Base-by-base conservation (phyloP, 2,888 invertebrate genomes). In the Acheta domesticus region DNA sequence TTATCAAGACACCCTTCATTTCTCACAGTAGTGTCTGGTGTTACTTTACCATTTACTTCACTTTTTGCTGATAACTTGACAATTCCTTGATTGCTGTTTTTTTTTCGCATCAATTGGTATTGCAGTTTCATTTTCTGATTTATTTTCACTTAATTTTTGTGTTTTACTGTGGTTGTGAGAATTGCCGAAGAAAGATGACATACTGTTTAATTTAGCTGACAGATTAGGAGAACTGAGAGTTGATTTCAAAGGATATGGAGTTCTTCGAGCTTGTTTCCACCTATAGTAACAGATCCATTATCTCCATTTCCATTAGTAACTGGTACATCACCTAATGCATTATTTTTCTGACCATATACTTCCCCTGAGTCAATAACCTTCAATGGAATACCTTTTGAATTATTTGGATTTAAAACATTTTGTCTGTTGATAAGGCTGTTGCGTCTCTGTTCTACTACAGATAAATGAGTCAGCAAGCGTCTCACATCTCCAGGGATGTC, bases 401-500 rank as follows among this genome's bases (percentile, higher is more conserved):
- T 36, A 21, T 21, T 21, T 19, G n/a, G 20, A 11, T 75, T 74
- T 20, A 62, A 62, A 62, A 49, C 49, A 12, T 78, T 80, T 2
- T 49, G 62, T 49, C 78, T 78, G 14, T 80, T 77, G 11, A 77
- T 20, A 12, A 78, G 86, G 77, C 82, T 87, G 77, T 87, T 86
- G 11, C 88, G 36, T 19, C 80, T 79, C 76, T 87, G 86, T 82
- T 90, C 89, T 0, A 87, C 86, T 49, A 89, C 84, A 73, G 88
- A 86, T 76, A 92, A 84, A 86, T 91, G 93, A 49, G 93, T 91
- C 1, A 94, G 88, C 76, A 95, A 92, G 82, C 93, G 89, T 78
- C 93, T 90, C 8, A 95, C 91, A 81, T 95, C 95, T 0, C 90
- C 88, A 0, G 95, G 94, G 77, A 94, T 87, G 78, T 94, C 94